Conservation (phyloP, 2,888 invertebrate genomes). For the Holacanthella duospinosa region DNA sequence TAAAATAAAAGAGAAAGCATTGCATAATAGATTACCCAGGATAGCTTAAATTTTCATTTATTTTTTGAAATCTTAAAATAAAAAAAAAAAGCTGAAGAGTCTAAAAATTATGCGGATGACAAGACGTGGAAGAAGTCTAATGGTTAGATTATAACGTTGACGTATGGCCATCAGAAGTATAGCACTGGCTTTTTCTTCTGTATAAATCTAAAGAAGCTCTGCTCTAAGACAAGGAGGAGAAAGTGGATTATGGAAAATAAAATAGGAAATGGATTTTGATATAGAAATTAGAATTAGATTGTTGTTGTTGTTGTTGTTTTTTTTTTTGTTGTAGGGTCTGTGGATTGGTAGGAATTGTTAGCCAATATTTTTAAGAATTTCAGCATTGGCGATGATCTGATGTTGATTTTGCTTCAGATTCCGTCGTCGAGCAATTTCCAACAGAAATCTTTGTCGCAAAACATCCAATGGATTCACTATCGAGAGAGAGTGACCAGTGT, state of each 20-base stretch:
- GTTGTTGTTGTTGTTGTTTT: not conserved
- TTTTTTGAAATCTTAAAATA: too few relatives aligned
- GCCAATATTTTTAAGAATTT: conserved; percentile 32
- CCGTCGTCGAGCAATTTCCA: conserved; percentile 73
- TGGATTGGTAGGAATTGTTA: too few relatives aligned
- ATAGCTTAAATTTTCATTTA: too few relatives aligned
- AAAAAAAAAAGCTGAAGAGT: too few relatives aligned
- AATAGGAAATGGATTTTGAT: conserved; percentile 1
- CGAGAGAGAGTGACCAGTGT: conserved; percentile 53
- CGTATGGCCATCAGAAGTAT: too few relatives aligned
- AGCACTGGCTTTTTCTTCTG: too few relatives aligned
- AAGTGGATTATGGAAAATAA: conserved; percentile 2
- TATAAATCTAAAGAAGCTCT: not conserved
- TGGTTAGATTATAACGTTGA: too few relatives aligned
- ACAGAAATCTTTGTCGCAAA: conserved; percentile 63
- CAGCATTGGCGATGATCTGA: conserved; percentile 30
- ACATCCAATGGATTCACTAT: conserved; percentile 81
- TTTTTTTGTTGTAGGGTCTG: too few relatives aligned
- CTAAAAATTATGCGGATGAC: too few relatives aligned
- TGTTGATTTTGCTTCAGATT: conserved; percentile 62
- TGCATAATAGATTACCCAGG: too few relatives aligned
- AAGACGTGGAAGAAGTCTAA: too few relatives aligned
- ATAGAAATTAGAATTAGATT: not conserved
- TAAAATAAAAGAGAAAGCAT: too few relatives aligned
- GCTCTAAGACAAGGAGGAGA: not conserved